Percentiles rank a stretch among this genome's conserved stretches.
Evolutionary conservation across 2,113 vertebrate genomes (phyloP).

Genomic region (Gallinago paraguaiae): DNA sequence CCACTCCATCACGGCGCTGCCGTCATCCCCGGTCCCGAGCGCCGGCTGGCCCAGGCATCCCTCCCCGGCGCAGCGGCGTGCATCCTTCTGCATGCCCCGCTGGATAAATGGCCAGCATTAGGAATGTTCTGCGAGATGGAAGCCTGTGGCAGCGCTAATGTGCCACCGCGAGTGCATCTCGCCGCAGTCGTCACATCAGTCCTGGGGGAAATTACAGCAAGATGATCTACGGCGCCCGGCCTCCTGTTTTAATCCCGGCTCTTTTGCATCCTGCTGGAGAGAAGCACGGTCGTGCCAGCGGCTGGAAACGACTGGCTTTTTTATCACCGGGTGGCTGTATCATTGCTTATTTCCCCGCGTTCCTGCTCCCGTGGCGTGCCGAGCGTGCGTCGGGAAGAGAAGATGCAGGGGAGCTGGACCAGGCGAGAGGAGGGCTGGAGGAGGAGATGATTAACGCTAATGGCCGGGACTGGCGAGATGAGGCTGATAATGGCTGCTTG

Average conservation of each 20-base stretch:
- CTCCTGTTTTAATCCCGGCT: not conserved
- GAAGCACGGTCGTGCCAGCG: accelerated
- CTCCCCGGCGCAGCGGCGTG: slow-evolving; percentile 47
- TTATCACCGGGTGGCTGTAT: not conserved
- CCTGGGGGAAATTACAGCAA: not conserved
- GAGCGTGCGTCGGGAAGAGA: not conserved
- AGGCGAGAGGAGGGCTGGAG: not conserved
- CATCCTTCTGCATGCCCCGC: slow-evolving; percentile 34
- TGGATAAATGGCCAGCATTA: not conserved
- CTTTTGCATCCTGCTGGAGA: not conserved
- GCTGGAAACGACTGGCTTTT: not conserved
- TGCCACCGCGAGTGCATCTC: not conserved
- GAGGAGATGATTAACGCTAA: not conserved
- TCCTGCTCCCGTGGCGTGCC: not conserved
- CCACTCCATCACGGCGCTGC: slow-evolving; percentile 64
- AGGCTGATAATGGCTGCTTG: not conserved
- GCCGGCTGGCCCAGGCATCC: slow-evolving; percentile 61
- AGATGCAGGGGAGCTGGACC: not conserved
- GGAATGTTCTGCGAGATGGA: slow-evolving; percentile 17
- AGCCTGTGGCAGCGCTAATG: slow-evolving; percentile 71
- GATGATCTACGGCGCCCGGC: not conserved
- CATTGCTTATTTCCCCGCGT: accelerated
- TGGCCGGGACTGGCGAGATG: not conserved
- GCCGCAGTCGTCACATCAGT: not conserved
- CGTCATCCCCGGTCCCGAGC: slow-evolving; percentile 48